Conservation (phyloP, 2,888 invertebrate species). For the Tipula unca region DNA sequence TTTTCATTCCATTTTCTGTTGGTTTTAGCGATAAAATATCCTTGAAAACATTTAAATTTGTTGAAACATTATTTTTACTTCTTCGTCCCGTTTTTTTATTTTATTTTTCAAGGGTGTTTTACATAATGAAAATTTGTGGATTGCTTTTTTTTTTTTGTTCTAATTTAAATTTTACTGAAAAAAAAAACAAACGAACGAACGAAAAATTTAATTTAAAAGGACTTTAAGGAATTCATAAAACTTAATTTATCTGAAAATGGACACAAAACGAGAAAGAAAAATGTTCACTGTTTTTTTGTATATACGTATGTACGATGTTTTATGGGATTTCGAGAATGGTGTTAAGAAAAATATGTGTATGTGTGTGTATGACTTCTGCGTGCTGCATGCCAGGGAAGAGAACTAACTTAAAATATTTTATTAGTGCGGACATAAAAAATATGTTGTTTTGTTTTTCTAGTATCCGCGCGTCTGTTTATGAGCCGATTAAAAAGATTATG, state of each 20-base stretch:
- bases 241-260: background rate
- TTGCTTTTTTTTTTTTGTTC: background rate
- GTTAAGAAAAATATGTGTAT: background rate
- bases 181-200: background rate
- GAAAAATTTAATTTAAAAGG: background rate
- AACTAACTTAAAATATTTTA: background rate
- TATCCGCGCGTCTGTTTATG: background rate
- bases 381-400: background rate
- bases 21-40: background rate
- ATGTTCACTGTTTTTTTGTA: background rate
- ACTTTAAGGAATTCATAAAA: background rate
- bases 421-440: background rate
- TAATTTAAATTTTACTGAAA: background rate
- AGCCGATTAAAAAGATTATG: background rate
- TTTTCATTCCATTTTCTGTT: background rate
- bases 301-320: background rate
- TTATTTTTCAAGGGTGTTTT: background rate
- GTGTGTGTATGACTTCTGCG: background rate
- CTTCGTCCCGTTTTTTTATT: background rate
- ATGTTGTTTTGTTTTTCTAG: background rate
- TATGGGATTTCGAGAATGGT: background rate
- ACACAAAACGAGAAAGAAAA: background rate
- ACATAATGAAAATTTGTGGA: background rate
- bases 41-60: background rate
- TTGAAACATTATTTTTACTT: background rate